phyloP scores from a whole-genome alignment of 2,888 invertebrate genomes.

The Holacanthella duospinosa region DNA sequence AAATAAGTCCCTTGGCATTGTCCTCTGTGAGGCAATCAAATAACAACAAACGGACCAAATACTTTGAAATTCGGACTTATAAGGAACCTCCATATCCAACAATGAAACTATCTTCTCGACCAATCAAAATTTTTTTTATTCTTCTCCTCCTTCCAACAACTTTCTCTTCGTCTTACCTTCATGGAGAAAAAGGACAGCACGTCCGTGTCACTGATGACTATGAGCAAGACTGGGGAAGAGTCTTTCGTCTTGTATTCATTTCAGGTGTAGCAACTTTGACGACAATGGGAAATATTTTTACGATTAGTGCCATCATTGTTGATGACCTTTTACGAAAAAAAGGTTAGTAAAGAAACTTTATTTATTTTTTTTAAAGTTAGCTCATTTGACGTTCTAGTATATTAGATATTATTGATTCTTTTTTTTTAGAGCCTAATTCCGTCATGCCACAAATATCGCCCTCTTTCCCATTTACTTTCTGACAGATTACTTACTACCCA shows the following conservation, averaged over 20 bases:
- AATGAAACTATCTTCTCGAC: too few species aligned
- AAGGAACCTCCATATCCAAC: too few species aligned
- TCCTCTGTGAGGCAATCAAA: too few species aligned
- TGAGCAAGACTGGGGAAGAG: constrained; percentile 53
- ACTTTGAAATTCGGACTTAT: too few species aligned
- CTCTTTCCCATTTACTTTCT: background rate
- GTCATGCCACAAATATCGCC: background rate
- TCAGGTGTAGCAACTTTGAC: constrained; percentile 56
- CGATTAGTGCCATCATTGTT: constrained; percentile 63
- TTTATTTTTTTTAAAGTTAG: background rate
- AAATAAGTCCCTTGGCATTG: too few species aligned
- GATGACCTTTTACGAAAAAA: constrained; percentile 58
- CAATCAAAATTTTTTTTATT: background rate
- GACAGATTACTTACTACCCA: background rate
- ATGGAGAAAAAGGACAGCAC: constrained; percentile 7
- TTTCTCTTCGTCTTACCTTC: background rate
- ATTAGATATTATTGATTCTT: background rate
- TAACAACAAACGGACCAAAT: too few species aligned
- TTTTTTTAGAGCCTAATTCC: background rate
- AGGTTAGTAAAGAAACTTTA: constrained; percentile 44
- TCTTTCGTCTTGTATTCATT: constrained; percentile 54
- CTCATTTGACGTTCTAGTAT: background rate
- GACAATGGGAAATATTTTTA: constrained; percentile 62
- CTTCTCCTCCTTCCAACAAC: background rate
- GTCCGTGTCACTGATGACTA: constrained; percentile 2